These are phyloP conservation scores for Lepus timidus DNA, from an alignment of 2,113 vertebrate species.

Conservation along the genomic window DNA sequence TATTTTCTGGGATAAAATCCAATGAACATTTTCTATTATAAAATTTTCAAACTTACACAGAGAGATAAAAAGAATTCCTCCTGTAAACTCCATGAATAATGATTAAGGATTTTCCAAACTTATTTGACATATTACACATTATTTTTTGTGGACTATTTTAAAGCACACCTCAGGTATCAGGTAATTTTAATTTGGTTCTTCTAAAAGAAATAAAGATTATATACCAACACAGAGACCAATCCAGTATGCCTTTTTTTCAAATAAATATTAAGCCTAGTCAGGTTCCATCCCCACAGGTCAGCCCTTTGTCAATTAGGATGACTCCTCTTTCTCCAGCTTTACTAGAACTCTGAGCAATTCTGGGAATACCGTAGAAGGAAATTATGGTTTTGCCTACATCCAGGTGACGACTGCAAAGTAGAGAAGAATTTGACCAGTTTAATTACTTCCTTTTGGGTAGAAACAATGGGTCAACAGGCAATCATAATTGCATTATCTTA, in stretches of 20 bases:
- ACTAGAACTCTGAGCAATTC: neutral
- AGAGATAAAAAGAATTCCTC: neutral
- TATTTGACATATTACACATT: neutral
- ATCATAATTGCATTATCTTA: neutral
- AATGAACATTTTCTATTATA: neutral
- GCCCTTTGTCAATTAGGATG: neutral
- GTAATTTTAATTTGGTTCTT: constrained; percentile 13
- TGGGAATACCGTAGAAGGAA: neutral
- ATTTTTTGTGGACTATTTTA: neutral
- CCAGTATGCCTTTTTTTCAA: neutral
- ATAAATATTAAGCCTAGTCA: neutral
- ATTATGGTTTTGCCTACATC: neutral
- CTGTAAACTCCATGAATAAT: neutral
- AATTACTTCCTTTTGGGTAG: neutral
- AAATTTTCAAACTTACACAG: neutral
- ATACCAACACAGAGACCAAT: neutral
- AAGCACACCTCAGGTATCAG: neutral
- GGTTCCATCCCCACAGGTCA: neutral
- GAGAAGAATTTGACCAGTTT: neutral
- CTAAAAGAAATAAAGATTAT: neutral
- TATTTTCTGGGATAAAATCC: neutral
- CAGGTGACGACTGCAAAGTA: neutral
- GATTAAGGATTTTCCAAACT: neutral
- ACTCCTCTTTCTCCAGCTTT: neutral
- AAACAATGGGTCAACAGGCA: neutral